Evolutionary conservation across 2,113 vertebrate species (phyloP), one percentile per base, ranked within the genome.

Genomic region (Sapajus apella): DNA sequence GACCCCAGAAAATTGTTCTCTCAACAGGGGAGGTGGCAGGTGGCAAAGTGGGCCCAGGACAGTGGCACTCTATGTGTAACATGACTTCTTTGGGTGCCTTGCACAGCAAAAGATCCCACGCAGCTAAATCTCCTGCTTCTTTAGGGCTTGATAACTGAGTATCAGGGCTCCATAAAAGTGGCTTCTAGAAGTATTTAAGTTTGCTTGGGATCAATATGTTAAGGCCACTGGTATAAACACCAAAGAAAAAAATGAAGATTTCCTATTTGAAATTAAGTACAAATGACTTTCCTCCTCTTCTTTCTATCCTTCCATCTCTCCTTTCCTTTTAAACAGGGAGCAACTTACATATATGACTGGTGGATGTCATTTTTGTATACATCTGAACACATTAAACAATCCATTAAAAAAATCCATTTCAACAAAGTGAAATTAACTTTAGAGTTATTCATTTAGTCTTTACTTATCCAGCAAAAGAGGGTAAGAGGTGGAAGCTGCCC

Each of bases 1-100:
- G 61, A 45, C 25, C 73, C 47, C n/a, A 5, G 16, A 66, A 5
- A 55, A 20, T 25, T 70, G 47, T 7, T 9, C 73, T 35, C 55
- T 13, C 79, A 40, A 18, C 23, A n/a, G 35, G 8, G 64, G 76
- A 68, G 23, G 2, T 2, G 12, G 55, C 18, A 14, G n/a, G 18
- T 0, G 12, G 32, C 58, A 18, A 16, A 0, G 25, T 2, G 1
- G 73, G n/a, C 43, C n/a, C 30, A 50, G n/a, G 81, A 3, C 7
- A 8, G 16, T 9, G 58, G 32, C 4, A 11, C 21, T n/a, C 50
- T 47, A 2, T 35, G 17, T 0, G 12, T 18, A 5, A 40, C 6
- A 7, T 40, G 32, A 37, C 18, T 50, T 80, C 72, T 80, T 76
- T 40, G 81, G 52, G 20, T 35, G 37, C n/a, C 16, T 3, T 43